Conservation (phyloP, 2,797 vertebrate species). For the Emydoidea blandingii region DNA sequence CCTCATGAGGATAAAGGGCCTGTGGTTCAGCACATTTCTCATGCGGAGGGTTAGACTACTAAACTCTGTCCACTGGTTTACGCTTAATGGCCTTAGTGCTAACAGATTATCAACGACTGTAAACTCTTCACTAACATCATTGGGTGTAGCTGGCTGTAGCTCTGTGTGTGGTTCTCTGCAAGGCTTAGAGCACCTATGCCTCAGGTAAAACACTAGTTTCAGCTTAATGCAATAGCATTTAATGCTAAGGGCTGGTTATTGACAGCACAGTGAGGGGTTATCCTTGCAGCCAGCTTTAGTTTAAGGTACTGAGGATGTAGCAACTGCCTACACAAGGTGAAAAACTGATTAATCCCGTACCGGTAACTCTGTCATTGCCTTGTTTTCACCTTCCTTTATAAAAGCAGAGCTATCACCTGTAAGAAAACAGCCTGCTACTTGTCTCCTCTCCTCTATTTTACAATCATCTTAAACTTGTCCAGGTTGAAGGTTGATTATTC, state of each 20-base stretch:
- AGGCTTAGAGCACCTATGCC: rapidly evolving
- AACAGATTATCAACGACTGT: rapidly evolving
- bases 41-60: rapidly evolving
- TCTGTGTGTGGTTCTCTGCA: not conserved
- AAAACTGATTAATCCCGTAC: rapidly evolving
- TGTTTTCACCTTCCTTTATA: not conserved
- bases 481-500: not conserved
- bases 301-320: not conserved
- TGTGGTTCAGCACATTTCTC: not conserved
- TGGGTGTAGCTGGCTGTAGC: rapidly evolving
- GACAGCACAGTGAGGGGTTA: rapidly evolving
- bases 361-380: not conserved
- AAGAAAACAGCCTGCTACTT: not conserved
- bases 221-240: rapidly evolving
- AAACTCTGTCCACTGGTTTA: rapidly evolving
- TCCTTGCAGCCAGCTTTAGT: not conserved
- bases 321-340: not conserved
- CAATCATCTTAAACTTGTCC: not conserved
- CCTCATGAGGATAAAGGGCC: constrained; percentile 9
- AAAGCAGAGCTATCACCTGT: not conserved
- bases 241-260: not conserved
- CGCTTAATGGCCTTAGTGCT: rapidly evolving
- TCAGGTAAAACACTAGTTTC: not conserved
- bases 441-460: not conserved
- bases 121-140: not conserved